These are phyloP conservation scores for Esox masquinongy DNA, from an alignment of 2,797 vertebrate species.

Conservation along the genomic window DNA sequence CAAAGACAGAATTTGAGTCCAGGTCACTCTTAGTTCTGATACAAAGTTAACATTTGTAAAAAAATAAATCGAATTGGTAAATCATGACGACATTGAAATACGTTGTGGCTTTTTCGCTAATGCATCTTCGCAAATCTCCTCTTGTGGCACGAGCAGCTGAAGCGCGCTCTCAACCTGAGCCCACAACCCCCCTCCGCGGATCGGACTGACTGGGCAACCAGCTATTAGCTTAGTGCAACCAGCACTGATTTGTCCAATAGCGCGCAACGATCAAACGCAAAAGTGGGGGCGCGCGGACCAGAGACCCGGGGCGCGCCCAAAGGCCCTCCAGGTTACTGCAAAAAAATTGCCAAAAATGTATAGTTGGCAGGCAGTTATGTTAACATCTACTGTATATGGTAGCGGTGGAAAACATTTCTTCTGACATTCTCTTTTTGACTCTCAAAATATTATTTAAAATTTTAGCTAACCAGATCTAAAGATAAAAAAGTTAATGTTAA, in stretches of 20 bases:
- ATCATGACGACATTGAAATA: conserved; percentile 18
- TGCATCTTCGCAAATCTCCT: conserved; percentile 31
- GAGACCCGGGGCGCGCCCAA: conserved; percentile 11
- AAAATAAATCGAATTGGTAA: neutral
- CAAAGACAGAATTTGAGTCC: neutral
- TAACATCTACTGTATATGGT: neutral
- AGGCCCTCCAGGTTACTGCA: neutral
- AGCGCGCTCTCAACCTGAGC: conserved; percentile 41
- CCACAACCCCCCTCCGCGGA: conserved; percentile 9
- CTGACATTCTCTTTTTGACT: neutral
- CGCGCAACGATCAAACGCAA: conserved; percentile 26
- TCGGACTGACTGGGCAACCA: conserved; percentile 17
- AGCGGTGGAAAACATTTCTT: neutral
- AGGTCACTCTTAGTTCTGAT: neutral
- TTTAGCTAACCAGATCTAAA: neutral
- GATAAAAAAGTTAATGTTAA: neutral
- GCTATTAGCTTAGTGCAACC: neutral
- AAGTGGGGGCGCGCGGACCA: conserved; percentile 16
- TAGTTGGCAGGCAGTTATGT: neutral
- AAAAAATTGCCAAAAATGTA: neutral
- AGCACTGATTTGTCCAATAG: conserved; percentile 35
- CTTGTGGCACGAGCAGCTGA: conserved; percentile 23
- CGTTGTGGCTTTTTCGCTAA: conserved; percentile 18
- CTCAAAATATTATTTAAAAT: neutral
- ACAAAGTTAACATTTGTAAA: neutral